Base-by-base conservation (phyloP, 2,888 invertebrate genomes). In the Melieria picta region DNA sequence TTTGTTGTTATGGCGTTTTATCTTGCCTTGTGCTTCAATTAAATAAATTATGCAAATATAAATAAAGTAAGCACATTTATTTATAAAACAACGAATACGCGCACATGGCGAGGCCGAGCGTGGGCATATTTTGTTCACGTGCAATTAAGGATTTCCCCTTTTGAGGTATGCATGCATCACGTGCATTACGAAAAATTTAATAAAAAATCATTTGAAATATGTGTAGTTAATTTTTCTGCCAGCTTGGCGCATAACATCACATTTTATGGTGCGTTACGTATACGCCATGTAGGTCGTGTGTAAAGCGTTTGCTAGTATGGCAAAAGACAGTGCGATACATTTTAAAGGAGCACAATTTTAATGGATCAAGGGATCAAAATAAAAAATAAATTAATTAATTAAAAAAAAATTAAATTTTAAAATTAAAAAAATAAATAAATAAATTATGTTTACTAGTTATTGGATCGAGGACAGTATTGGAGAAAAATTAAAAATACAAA, bases 31-130 rank as follows among this genome's bases (percentile, higher is more conserved):
- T 64, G 30, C 47, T 47, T 13, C 11, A n/a, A 64, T 50, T 50
- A 64, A 64, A 64, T 47, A 50, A 47, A 64, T 64, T 64, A 64
- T 50, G 64, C 50, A 64, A 64, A 64, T 50, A 65, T 65, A 65
- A 64, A 64, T 52, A 64, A 65, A 52, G 45, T n/a, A 65, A 65
- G 52, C 64, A 55, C 52, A 65, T 48, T n/a, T 16, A 45, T 42
- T 65, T 65, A 7, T 42, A 52, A 52, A 64, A 13, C 64, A 45
- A 7, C 55, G 55, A 55, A 13, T n/a, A 64, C 16, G 30, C 46
- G 4, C 6, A 16, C 58, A 43, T 11, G 11, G 45, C 61, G 30
- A 16, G 9, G 7, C 9, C 46, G 30, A 62, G 46, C 46, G 16
- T 9, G n/a, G 5, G 45, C 13, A 55, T 30, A 30, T 30, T 30